A percentile compares a stretch with the other conserved stretches of the same genome.
These are phyloP conservation scores for Hybognathus amarus DNA, from an alignment of 2,797 vertebrate genomes.

Conservation along the genomic window DNA sequence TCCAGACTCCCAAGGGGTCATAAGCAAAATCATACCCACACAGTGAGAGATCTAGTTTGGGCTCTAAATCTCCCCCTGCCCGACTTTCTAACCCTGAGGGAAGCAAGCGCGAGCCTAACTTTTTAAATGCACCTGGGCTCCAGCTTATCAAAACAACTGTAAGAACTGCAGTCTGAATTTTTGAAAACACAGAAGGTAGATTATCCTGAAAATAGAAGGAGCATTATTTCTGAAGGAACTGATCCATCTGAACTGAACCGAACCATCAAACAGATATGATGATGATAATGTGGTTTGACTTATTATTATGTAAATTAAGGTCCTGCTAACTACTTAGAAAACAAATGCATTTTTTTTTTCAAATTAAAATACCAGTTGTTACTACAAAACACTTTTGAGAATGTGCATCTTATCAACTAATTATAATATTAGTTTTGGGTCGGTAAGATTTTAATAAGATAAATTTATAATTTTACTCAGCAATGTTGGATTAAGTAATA, in stretches of 20 bases:
- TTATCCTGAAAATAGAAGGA: background rate
- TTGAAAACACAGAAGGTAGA: background rate
- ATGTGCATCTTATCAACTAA: background rate
- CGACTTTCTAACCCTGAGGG: slow-evolving; percentile 41
- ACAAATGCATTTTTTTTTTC: background rate
- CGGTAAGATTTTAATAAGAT: background rate
- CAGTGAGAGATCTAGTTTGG: slow-evolving; percentile 20
- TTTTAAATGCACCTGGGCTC: slow-evolving; percentile 55
- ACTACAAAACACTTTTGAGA: background rate
- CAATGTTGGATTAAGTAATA: background rate
- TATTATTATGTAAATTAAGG: background rate
- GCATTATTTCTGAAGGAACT: background rate
- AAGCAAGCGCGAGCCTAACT: slow-evolving; percentile 44
- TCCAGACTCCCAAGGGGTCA: slow-evolving; percentile 39
- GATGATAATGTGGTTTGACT: background rate
- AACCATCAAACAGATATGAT: background rate
- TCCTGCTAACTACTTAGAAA: background rate
- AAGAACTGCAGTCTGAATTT: background rate
- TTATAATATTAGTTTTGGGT: background rate
- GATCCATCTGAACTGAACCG: too few relatives aligned
- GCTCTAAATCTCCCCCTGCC: background rate
- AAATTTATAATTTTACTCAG: background rate
- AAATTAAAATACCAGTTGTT: background rate
- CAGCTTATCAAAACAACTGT: slow-evolving; percentile 46
- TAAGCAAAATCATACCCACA: slow-evolving; percentile 45